Conservation (phyloP, 2,113 vertebrate genomes). For the Sinocyclocheilus grahami region DNA sequence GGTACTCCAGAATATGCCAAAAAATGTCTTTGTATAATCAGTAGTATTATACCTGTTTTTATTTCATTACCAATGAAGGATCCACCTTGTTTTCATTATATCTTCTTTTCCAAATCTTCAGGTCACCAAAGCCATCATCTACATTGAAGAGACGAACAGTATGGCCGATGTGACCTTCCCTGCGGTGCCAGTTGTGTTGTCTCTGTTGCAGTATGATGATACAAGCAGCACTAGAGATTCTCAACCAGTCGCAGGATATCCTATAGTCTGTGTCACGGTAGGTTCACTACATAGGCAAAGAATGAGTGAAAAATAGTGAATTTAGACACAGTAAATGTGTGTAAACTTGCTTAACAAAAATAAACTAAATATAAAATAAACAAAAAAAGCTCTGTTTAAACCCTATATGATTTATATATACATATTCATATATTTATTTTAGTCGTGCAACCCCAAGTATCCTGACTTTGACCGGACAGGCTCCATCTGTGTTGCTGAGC, state of each 20-base stretch:
- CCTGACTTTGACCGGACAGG: slow-evolving; percentile 84
- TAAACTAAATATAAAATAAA: too few relatives aligned
- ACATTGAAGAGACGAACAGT: slow-evolving; percentile 83
- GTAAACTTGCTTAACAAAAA: not conserved
- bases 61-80: not conserved
- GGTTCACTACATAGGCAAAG: not conserved
- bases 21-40: not conserved
- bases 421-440: not conserved
- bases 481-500: slow-evolving; percentile 80
- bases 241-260: slow-evolving; percentile 78
- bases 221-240: slow-evolving; percentile 64
- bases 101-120: slow-evolving; percentile 57
- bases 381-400: too few relatives aligned
- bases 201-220: slow-evolving; percentile 83
- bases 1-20: slow-evolving; percentile 64
- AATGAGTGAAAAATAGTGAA: not conserved
- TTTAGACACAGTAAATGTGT: not conserved
- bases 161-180: slow-evolving; percentile 88
- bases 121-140: slow-evolving; percentile 82
- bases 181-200: slow-evolving; percentile 81
- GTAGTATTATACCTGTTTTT: not conserved
- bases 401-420: not conserved
- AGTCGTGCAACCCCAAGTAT: slow-evolving; percentile 85
- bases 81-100: not conserved
- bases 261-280: slow-evolving; percentile 84